These are phyloP conservation scores for Aphelocoma coerulescens DNA, from an alignment of 2,113 vertebrate species.

Conservation along the genomic window DNA sequence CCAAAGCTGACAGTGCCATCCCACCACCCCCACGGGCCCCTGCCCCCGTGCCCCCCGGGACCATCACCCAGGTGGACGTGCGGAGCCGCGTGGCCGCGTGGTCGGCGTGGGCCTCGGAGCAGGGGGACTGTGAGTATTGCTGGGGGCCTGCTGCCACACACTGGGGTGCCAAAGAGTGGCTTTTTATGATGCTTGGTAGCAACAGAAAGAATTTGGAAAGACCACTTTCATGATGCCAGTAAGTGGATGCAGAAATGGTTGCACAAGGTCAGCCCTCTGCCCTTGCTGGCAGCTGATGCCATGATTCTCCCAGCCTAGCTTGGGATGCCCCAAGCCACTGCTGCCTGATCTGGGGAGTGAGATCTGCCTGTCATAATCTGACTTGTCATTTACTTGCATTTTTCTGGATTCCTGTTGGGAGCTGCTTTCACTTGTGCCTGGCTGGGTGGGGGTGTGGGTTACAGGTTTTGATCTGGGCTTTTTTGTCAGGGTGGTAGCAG, in stretches of 20 bases:
- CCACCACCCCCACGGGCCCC: conserved; percentile 86
- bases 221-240: fast-evolving
- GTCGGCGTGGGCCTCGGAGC: conserved; percentile 86
- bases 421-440: background rate
- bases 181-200: fast-evolving
- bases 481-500: background rate
- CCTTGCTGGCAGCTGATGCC: background rate
- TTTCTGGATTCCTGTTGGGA: background rate
- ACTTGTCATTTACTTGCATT: background rate
- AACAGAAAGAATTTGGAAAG: background rate
- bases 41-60: conserved; percentile 81
- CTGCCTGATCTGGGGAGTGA: background rate
- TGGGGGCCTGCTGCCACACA: fast-evolving
- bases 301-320: background rate
- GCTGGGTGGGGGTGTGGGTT: background rate
- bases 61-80: conserved; percentile 80
- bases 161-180: fast-evolving
- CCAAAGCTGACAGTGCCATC: conserved; percentile 83
- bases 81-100: conserved; percentile 86
- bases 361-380: background rate
- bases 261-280: background rate
- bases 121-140: conserved; percentile 83
- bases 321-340: background rate
- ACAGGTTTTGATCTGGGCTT: background rate
- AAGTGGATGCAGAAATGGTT: background rate